Base-by-base conservation (phyloP, 2,113 vertebrate species). In the Myrmophylax atrothorax region DNA sequence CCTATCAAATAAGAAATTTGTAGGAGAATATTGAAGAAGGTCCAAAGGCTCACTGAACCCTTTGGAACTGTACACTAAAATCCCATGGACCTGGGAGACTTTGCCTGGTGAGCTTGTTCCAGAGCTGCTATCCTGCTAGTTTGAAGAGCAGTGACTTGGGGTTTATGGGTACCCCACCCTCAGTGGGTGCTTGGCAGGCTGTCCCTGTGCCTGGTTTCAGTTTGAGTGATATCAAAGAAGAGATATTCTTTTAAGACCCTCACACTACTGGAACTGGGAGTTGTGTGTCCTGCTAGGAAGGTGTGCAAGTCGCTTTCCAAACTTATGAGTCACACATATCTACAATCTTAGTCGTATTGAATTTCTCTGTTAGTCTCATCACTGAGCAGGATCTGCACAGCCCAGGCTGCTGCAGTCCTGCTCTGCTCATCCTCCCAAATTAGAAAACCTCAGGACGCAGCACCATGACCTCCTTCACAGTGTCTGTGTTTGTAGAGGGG, bases 401-500 rank as follows among this genome's bases (percentile, higher is more conserved):
- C 46, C 50, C 25, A n/a, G 25, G 31, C 4, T 29, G 29, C 55
- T 52, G 38, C 26, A 79, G 17, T 5, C 1, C 16, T 37, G 63
- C 35, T 81, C 37, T 6, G 3, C 35, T 9, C 0, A 0, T 50
- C 29, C 46, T 69, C 38, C 28, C 26, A 70, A 2, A 11, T 19
- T 6, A 37, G 56, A 62, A 68, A 46, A 46, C 38, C 26, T 72
- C 44, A 18, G 62, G 47, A 75, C 24, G 42, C 69, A 78, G 23
- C 3, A 22, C 26, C 4, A 1, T 9, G 9, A 29, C 6, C 26
- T 58, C n/a, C 37, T 75, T 68, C 58, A 58, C 29, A 26, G 2
- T 4, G 15, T 42, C 12, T 3, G 1, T 64, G 8, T 66, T 83
- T 90, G 50, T 52, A 40, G 14, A 52, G 29, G 7, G 6, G 20